These are phyloP conservation scores for human (Homo sapiens) DNA, from an alignment of 2,113 vertebrate species.

Conservation along the genomic window GRCh38 chrX:16942501-16943000, in stretches of 20 bases:
- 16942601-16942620: constrained; percentile 29
- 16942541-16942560: background rate
- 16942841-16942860: background rate
- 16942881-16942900: background rate
- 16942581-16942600: background rate
- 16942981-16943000: too few relatives aligned
- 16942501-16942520: background rate
- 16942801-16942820: background rate
- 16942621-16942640: constrained; percentile 29
- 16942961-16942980: too few relatives aligned
- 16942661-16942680: background rate
- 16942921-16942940: background rate
- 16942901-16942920: background rate
- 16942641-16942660: background rate
- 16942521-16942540: too few relatives aligned
- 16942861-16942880: background rate
- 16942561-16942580: background rate
- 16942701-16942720: background rate
- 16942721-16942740: constrained; percentile 13
- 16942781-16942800: background rate
- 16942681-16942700: constrained; percentile 39
- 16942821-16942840: background rate
- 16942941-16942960: too few relatives aligned
- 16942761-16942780: background rate
- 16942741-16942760: background rate